These are phyloP conservation scores for Vombatus ursinus DNA, from an alignment of 2,113 vertebrate species.

Conservation along the genomic window DNA sequence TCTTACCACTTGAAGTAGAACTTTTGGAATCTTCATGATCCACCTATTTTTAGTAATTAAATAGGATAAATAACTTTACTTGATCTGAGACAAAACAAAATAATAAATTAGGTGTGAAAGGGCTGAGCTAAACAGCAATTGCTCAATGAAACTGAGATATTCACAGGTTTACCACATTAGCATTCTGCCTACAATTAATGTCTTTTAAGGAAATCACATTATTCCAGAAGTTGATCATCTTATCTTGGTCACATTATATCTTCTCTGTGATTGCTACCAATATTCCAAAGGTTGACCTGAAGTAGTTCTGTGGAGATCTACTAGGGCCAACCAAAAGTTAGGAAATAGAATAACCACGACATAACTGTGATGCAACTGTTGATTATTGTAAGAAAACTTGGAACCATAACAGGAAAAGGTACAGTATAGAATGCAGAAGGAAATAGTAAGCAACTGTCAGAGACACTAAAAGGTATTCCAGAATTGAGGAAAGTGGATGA, in stretches of 20 bases:
- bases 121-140: not conserved
- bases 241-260: not conserved
- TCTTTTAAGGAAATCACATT: not conserved
- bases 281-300: not conserved
- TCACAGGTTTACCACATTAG: not conserved
- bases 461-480: not conserved
- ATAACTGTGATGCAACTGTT: not conserved
- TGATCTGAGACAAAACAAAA: not conserved
- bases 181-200: not conserved
- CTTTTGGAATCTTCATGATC: not conserved
- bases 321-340: not conserved
- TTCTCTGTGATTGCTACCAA: not conserved
- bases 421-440: not conserved
- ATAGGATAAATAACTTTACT: not conserved
- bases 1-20: not conserved
- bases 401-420: not conserved
- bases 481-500: not conserved
- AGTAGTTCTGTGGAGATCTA: not conserved
- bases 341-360: not conserved
- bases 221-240: not conserved
- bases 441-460: not conserved
- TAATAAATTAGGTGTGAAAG: not conserved
- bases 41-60: not conserved
- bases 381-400: not conserved
- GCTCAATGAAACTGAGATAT: not conserved